Evolutionary conservation across 2,113 vertebrate species (phyloP).

Genomic region (Rhinogobius similis): DNA sequence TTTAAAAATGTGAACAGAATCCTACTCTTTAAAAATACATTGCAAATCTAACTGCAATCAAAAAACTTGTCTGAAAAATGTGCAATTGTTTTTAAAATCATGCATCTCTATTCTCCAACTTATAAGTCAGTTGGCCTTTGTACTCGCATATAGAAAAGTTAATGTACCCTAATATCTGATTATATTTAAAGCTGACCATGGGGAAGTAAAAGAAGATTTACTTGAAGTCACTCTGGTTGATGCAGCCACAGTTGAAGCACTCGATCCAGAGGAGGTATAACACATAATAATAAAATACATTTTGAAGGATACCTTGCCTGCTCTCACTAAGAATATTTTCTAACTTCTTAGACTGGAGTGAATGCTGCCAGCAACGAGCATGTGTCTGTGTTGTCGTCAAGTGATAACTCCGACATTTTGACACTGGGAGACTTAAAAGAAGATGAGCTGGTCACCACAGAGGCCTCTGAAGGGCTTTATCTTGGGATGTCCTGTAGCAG

Average conservation of each 20-base stretch:
- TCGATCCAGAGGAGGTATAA: slow-evolving; percentile 76
- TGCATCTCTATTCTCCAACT: no score
- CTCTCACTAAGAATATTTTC: not conserved
- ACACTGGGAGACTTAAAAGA: slow-evolving; percentile 84
- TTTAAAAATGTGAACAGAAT: no score
- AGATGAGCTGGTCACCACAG: slow-evolving; percentile 75
- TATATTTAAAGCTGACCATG: slow-evolving; percentile 64
- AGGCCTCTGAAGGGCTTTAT: slow-evolving; percentile 76
- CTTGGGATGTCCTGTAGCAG: slow-evolving; percentile 93
- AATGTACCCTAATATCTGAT: not conserved
- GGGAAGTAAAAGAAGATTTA: slow-evolving; percentile 42
- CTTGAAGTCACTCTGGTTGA: slow-evolving; percentile 66
- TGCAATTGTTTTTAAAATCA: no score
- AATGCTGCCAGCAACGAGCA: slow-evolving; percentile 69
- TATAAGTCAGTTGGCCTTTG: no score
- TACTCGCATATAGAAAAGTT: no score
- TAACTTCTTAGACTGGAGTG: slow-evolving; percentile 56
- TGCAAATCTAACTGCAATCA: no score
- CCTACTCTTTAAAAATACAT: no score
- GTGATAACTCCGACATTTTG: slow-evolving; percentile 95
- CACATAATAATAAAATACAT: not conserved
- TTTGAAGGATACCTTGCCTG: fast-evolving
- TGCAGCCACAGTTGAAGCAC: slow-evolving; percentile 60
- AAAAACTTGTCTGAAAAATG: no score
- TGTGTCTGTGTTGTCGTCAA: slow-evolving; percentile 79